Evolutionary conservation across 2,113 vertebrate species (phyloP).

Genomic region (Labeo catla): DNA sequence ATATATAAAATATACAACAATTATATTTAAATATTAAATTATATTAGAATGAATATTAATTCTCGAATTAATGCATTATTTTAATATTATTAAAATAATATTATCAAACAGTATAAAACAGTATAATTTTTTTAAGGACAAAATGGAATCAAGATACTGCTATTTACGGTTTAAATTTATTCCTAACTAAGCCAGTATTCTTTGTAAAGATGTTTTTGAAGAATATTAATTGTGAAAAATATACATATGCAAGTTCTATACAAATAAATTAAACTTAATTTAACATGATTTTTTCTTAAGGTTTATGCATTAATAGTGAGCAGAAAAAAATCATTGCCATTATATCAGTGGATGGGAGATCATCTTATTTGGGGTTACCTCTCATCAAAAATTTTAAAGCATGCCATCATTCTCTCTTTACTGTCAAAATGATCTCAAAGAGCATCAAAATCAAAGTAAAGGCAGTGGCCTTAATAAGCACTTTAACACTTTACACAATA

Average conservation of each 20-base stretch:
- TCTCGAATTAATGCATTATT: background rate
- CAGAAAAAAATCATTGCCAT: too few relatives aligned
- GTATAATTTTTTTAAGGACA: background rate
- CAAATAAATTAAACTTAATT: too few relatives aligned
- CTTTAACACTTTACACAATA: constrained; percentile 54
- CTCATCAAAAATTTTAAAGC: background rate
- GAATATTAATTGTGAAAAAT: too few relatives aligned
- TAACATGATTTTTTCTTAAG: too few relatives aligned
- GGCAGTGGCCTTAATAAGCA: constrained; percentile 6
- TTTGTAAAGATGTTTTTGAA: background rate
- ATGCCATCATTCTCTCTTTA: background rate
- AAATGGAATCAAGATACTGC: background rate
- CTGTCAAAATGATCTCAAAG: background rate
- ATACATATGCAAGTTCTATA: too few relatives aligned
- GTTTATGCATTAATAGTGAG: too few relatives aligned
- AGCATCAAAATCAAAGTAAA: background rate
- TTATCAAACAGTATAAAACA: too few relatives aligned
- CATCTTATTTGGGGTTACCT: background rate
- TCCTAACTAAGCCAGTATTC: background rate
- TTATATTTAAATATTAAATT: too few relatives aligned
- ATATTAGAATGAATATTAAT: too few relatives aligned
- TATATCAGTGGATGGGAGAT: background rate
- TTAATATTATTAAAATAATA: too few relatives aligned
- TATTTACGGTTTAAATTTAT: background rate
- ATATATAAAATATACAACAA: too few relatives aligned